Evolutionary conservation across 2,113 vertebrate species (phyloP).

Genomic region (Chaenogobius annularis): DNA sequence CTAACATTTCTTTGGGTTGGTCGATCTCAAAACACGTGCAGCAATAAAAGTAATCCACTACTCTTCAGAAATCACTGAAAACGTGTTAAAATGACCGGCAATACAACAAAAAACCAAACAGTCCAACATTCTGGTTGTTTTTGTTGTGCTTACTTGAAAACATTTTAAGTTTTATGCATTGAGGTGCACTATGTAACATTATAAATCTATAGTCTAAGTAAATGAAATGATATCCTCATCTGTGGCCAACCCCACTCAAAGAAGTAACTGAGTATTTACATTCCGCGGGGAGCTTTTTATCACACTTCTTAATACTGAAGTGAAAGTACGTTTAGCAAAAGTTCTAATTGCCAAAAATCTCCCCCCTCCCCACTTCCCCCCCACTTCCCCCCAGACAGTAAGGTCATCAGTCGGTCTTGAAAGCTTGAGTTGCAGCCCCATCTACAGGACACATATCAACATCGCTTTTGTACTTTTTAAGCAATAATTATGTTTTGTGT

Average conservation of each 20-base stretch:
- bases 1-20: background rate
- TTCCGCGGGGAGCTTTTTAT: no score
- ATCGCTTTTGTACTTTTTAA: background rate
- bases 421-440: background rate
- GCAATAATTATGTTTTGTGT: background rate
- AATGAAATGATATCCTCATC: no score
- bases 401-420: background rate
- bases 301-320: no score
- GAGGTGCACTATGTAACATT: background rate
- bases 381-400: no score
- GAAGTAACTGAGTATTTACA: no score
- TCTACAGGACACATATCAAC: background rate
- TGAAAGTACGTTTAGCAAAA: no score
- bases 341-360: no score
- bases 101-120: background rate
- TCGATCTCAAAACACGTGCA: background rate
- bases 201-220: no score
- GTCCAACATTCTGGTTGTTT: background rate
- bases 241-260: no score
- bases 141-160: fast-evolving
- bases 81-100: slow-evolving; percentile 15
- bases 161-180: fast-evolving
- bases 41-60: background rate
- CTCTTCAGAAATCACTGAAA: no score
- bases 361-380: no score